Evolutionary conservation across 23 tunicate genomes (phyloP), one percentile per base, ranked within the genome.

Genomic region (Ascidia mentula): DNA sequence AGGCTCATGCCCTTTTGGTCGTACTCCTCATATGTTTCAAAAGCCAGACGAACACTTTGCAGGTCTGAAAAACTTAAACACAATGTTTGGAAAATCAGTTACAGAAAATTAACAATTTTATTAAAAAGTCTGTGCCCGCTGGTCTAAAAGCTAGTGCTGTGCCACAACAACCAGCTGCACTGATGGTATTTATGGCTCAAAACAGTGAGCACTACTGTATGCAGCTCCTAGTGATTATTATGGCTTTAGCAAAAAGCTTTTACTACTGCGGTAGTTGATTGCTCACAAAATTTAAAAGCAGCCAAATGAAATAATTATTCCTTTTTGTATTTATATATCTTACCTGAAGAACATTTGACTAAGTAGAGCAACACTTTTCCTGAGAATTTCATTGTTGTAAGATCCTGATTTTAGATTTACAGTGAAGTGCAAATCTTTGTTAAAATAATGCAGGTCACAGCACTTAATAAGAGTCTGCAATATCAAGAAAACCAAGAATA

Each of bases 1-100:
- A 82, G 65, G 32, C 37, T 77, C 97, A 91, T 91, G 38, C 97
- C 97, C 17, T 79, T 60, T 60, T 91, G 90, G 74, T 91, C 97
- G 72, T 80, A 91, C 4, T 85, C 90, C 77, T 91, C 97, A 39
- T 81, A 85, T 35, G 81, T 34, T 73, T 91, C 84, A 59, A 77
- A 91, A 7, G 97, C 89, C 0, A 91, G 84, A 32, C 97, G 86
- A 33, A 91, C 89, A 4, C 40, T 75, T 39, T 82, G 78, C 70
- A 91, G 70, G 4, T 91, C 87, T 18, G 77, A 38, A 60, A 91
- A 91, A 45, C 97, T 91, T 45, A 4, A 79, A 22, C 22, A 24
- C 60, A 20, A 46, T 20, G 18, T 46, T 46, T 46, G 65, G n/a
- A 24, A 53, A 53, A 53, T n/a, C n/a, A n/a, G n/a, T n/a, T n/a